Base-by-base conservation (phyloP, 2,888 invertebrate genomes). In the Plutella xylostella region DNA sequence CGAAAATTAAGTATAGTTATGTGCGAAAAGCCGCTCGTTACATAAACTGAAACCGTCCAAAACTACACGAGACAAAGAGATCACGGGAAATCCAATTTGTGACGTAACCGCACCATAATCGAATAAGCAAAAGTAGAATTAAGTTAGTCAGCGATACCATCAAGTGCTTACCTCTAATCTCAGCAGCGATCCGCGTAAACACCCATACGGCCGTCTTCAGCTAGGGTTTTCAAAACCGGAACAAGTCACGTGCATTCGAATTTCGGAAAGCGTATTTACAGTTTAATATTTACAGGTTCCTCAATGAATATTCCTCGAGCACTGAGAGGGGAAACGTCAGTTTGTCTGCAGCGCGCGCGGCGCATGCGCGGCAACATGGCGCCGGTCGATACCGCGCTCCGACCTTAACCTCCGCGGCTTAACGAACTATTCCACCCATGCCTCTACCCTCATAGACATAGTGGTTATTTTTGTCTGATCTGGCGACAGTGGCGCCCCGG, bases 291-390 rank as follows among this genome's bases (percentile, higher is more conserved):
- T 73, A 74, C 75, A 72, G 64, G 56, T 1, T 11, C 11, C 58
- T 51, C 53, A 60, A 58, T 52, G 58, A 65, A 63, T 58, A 60
- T 65, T 63, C 60, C 61, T 58, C 59, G 59, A 61, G 58, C 53
- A 68, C 69, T 72, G 70, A 54, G 53, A 57, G 52, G 51, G 47
- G 53, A 68, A 75, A 77, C 74, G 77, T 78, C 78, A 78, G 65
- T 60, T 61, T 60, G 70, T 73, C 76, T 76, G 79, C 79, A 78
- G 15, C 31, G 2, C 11, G 19, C 20, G 19, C 21, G 20, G 42
- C 42, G 34, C 14, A 34, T 34, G 42, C 42, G 31, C 18, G 20
- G n/a, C 19, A 42, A 42, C 12, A 42, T 42, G 42, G 42, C 42
- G 33, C 4, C 33, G 31, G 20, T 31, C 31, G 31, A 42, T 33